Conservation (phyloP, 2,888 invertebrate species). For the Agonum fuliginosum region DNA sequence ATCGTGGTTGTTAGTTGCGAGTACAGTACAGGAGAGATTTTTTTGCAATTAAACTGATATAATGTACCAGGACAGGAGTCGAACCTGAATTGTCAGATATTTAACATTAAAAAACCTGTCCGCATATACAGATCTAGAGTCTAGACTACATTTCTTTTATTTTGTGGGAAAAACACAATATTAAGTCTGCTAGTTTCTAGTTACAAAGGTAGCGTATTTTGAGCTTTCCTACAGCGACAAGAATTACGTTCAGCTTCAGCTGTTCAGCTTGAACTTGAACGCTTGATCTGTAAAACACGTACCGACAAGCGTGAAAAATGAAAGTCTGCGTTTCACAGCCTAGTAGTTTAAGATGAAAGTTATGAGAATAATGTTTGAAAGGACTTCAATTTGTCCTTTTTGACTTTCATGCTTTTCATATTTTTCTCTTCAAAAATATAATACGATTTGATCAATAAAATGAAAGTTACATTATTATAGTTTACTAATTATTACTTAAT, state of each 20-base stretch:
- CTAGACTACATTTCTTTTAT: too few relatives aligned
- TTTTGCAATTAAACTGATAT: too few relatives aligned
- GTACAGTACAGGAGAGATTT: too few relatives aligned
- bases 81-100: too few relatives aligned
- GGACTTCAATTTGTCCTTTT: slow-evolving; percentile 8
- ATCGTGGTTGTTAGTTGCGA: too few relatives aligned
- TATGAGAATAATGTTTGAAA: slow-evolving; percentile 9
- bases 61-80: too few relatives aligned
- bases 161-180: too few relatives aligned
- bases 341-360: not conserved
- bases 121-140: too few relatives aligned
- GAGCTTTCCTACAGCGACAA: not conserved
- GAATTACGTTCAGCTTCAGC: slow-evolving; percentile 10
- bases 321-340: slow-evolving; percentile 13
- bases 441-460: slow-evolving; percentile 15
- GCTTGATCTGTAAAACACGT: slow-evolving; percentile 32
- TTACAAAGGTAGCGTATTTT: not conserved
- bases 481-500: too few relatives aligned
- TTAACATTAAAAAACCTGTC: too few relatives aligned
- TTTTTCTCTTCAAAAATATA: not conserved
- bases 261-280: too few relatives aligned
- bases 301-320: slow-evolving; percentile 31
- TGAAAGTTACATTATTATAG: too few relatives aligned
- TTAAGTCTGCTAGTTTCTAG: not conserved
- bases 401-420: not conserved